Percentiles rank a stretch among this genome's conserved stretches.
These are phyloP conservation scores for Bedellia somnulentella DNA, from an alignment of 2,888 invertebrate species.

Conservation along the genomic window DNA sequence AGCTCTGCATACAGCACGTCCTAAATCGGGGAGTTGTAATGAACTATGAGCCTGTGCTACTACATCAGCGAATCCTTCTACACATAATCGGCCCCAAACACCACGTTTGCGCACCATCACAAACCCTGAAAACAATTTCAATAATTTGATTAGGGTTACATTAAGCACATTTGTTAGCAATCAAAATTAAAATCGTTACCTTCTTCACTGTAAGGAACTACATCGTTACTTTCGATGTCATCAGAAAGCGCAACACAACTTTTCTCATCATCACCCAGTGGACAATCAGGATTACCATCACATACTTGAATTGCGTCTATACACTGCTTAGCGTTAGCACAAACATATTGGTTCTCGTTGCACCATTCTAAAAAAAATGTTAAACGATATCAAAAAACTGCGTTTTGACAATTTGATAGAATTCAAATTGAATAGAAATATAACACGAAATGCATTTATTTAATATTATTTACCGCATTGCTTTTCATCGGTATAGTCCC, in stretches of 20 bases:
- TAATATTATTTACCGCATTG: conserved; percentile 63
- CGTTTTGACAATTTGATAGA: no score
- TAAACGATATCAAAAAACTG: no score
- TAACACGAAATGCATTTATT: no score
- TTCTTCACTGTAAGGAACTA: conserved; percentile 64
- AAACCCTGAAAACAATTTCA: conserved; percentile 50
- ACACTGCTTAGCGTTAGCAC: conserved; percentile 71
- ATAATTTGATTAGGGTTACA: no score
- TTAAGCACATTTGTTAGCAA: no score
- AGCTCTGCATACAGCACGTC: conserved; percentile 73
- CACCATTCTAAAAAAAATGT: conserved; percentile 68
- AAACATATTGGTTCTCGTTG: conserved; percentile 69
- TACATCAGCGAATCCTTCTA: conserved; percentile 66
- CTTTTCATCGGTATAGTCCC: conserved; percentile 78
- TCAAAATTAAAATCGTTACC: conserved; percentile 37
- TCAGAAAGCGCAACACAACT: conserved; percentile 70
- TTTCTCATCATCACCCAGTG: conserved; percentile 74
- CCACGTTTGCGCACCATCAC: conserved; percentile 76
- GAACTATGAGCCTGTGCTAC: conserved; percentile 59
- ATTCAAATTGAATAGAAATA: no score
- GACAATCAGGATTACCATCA: conserved; percentile 72
- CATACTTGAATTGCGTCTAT: conserved; percentile 68
- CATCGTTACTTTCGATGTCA: conserved; percentile 55
- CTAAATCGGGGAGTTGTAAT: conserved; percentile 70
- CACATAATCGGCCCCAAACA: conserved; percentile 76